Evolutionary conservation across 2,888 invertebrate genomes (phyloP).

Genomic region (Dione juno): DNA sequence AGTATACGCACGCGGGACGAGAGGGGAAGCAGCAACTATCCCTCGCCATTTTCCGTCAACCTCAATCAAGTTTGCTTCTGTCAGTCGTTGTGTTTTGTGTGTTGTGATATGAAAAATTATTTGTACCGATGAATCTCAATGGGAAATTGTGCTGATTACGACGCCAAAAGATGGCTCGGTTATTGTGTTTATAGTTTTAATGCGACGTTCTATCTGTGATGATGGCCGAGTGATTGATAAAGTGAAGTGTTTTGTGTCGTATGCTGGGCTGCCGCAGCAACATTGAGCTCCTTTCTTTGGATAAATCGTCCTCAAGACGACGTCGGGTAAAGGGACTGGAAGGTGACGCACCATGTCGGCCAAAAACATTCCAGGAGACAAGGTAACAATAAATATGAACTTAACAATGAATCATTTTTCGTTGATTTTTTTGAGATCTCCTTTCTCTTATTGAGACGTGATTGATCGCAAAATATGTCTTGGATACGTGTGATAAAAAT

Average conservation of each 20-base stretch:
- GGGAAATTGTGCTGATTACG: constrained; percentile 81
- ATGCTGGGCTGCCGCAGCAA: constrained; percentile 80
- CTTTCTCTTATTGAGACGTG: constrained; percentile 69
- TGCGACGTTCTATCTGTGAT: constrained; percentile 79
- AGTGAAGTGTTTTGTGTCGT: constrained; percentile 82
- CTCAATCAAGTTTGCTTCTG: constrained; percentile 81
- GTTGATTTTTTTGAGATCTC: constrained; percentile 69
- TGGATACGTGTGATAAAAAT: constrained; percentile 38
- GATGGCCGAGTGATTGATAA: constrained; percentile 81
- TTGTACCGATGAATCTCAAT: constrained; percentile 81
- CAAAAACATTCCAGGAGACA: constrained; percentile 92
- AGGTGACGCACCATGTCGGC: constrained; percentile 87
- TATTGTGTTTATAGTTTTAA: constrained; percentile 80
- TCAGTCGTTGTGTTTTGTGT: constrained; percentile 83
- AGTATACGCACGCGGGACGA: constrained; percentile 65
- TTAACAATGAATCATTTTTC: constrained; percentile 56
- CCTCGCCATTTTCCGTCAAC: constrained; percentile 79
- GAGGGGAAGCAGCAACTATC: constrained; percentile 61
- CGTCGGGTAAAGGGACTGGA: constrained; percentile 73
- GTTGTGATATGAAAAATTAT: constrained; percentile 82
- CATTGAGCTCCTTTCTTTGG: constrained; percentile 81
- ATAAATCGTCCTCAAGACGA: constrained; percentile 80
- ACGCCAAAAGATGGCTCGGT: constrained; percentile 80
- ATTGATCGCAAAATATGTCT: constrained; percentile 42
- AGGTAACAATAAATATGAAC: constrained; percentile 82